Conservation (phyloP, 1,140 invertebrate species). For the Physella acuta region DNA sequence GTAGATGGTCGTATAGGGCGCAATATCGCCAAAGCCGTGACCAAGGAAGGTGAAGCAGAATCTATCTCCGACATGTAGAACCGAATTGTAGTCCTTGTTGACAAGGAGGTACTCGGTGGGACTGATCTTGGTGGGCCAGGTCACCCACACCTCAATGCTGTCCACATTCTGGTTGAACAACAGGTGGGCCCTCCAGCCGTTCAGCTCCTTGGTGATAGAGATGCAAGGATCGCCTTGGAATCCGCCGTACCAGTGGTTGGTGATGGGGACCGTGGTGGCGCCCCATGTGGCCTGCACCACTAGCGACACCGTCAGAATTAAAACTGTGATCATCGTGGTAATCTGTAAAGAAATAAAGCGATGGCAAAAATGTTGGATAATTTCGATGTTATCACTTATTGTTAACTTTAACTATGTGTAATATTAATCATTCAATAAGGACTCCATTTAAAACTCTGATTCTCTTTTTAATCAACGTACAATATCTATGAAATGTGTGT, state of each 20-base stretch:
- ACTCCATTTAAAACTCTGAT: no score
- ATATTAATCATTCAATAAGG: no score
- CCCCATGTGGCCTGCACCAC: no score
- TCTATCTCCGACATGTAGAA: slow-evolving; percentile 1
- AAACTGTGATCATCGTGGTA: no score
- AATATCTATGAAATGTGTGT: no score
- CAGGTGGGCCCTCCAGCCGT: slow-evolving; percentile 11
- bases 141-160: slow-evolving; percentile 6
- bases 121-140: slow-evolving; percentile 19
- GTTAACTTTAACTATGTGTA: no score
- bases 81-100: slow-evolving; percentile 13
- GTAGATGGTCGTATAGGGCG: slow-evolving; percentile 2
- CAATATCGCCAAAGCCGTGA: slow-evolving; percentile 9
- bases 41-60: slow-evolving; percentile 12
- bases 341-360: no score
- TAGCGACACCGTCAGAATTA: no score
- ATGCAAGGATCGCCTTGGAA: slow-evolving; percentile 9
- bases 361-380: no score
- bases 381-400: no score
- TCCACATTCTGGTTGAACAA: neutral
- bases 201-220: neutral
- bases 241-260: slow-evolving; percentile 5
- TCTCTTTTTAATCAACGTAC: no score
- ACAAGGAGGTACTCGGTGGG: neutral
- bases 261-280: neutral